phyloP scores from a whole-genome alignment of 1,140 invertebrate species.

The Sycophila sp. region DNA sequence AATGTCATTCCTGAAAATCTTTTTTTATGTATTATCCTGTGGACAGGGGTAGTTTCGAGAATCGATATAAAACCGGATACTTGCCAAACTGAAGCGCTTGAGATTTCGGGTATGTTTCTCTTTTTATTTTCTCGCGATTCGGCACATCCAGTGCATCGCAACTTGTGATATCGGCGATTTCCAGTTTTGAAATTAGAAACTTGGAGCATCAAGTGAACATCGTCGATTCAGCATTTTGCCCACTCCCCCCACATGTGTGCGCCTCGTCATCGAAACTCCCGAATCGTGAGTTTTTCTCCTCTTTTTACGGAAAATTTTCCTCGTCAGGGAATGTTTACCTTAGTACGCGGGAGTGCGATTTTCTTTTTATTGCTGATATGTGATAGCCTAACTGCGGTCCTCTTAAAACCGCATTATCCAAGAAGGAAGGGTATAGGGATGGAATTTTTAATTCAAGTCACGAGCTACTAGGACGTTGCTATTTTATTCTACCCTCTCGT shows the following conservation, averaged over 20 bases:
- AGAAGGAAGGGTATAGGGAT: background rate
- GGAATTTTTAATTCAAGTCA: constrained; percentile 37
- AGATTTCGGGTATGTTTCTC: background rate
- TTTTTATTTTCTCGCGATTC: background rate
- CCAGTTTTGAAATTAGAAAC: background rate
- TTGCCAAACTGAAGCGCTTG: no score
- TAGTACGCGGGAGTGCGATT: background rate
- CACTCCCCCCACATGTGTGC: background rate
- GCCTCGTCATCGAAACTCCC: no score
- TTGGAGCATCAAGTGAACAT: background rate
- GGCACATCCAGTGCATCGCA: background rate
- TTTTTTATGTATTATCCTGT: no score
- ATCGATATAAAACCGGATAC: no score
- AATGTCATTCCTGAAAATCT: no score
- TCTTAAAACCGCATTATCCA: constrained; percentile 9
- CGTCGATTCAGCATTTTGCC: background rate
- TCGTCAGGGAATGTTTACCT: background rate
- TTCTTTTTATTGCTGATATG: background rate
- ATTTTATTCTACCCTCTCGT: constrained; percentile 14
- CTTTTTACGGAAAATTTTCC: background rate
- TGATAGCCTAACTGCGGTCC: background rate
- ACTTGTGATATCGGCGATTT: background rate
- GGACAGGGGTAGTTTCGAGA: no score
- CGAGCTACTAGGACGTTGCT: background rate
- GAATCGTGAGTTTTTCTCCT: background rate